Base-by-base conservation (phyloP, 2,797 vertebrate species). In the Pantherophis vulpinus region DNA sequence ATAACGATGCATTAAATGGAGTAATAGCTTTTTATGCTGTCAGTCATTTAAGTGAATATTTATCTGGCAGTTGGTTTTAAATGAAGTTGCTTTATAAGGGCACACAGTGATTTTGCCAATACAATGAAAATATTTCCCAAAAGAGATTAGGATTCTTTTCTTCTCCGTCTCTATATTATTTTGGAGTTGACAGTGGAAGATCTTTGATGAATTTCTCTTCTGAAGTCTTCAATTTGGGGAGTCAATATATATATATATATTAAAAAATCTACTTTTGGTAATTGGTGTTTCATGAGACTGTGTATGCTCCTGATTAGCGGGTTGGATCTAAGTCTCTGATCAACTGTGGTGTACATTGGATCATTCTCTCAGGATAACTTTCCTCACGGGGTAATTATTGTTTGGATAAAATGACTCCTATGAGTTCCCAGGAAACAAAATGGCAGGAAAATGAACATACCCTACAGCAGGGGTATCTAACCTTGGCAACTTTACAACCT, bases 11-110 rank as follows among this genome's bases (percentile, higher is more conserved):
- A 93, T 96, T 95, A 93, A 94, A 90, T n/a, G 92, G 86, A 96
- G 8, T 92, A 94, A 94, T 91, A 59, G 94, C 90, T 54, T 91
- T 93, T 96, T 90, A 61, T 93, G 93, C 70, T 95, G 92, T 94
- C 94, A 90, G 55, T 95, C 94, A 88, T 88, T 95, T 95, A 94
- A 95, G 27, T 94, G 94, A 94, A 95, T 95, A 95, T 27, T 83
- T 90, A 66, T 0, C 0, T 92, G 93, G 91, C 91, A 90, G 16
- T 18, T 27, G 88, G 83, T 66, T 94, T 86, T 91, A 92, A 94
- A 94, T 94, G 74, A 92, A 92, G 88, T 79, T 91, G 32, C 86
- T 79, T 91, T 79, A 86, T 74, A 93, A 6, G 55, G 42, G 87
- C 94, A 23, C 55, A 42, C 1, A 89, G 87, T 74, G 74, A 59